These are phyloP conservation scores for Oplegnathus fasciatus DNA, from an alignment of 2,113 vertebrate genomes.

Conservation along the genomic window DNA sequence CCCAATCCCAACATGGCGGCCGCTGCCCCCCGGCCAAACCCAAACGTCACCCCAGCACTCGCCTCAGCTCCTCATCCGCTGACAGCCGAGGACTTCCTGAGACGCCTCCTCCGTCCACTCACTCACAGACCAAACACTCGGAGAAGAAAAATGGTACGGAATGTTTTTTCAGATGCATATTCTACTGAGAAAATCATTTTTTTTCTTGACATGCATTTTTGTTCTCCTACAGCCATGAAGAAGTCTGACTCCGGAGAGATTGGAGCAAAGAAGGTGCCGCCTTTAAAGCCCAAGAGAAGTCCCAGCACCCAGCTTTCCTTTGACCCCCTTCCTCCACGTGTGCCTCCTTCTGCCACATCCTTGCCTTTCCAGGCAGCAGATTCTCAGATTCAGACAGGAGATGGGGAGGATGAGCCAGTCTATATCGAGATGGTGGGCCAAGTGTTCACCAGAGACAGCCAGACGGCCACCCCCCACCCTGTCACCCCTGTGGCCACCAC, in stretches of 20 bases:
- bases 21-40: constrained; percentile 91
- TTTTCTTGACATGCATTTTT: constrained; percentile 39
- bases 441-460: constrained; percentile 87
- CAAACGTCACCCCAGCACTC: constrained; percentile 92
- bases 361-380: constrained; percentile 78
- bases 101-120: constrained; percentile 69
- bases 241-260: constrained; percentile 88
- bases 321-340: constrained; percentile 77
- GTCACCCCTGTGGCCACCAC: constrained; percentile 83
- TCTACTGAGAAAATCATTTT: background rate
- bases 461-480: constrained; percentile 82
- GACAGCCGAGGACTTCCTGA: constrained; percentile 76
- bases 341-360: constrained; percentile 78
- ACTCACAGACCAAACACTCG: constrained; percentile 80
- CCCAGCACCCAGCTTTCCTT: constrained; percentile 93
- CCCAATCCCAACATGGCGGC: constrained; percentile 79
- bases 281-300: constrained; percentile 91
- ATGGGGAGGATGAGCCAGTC: constrained; percentile 90
- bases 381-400: constrained; percentile 73
- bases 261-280: constrained; percentile 88
- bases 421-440: constrained; percentile 96
- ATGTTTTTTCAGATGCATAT: background rate
- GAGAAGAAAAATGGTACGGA: constrained; percentile 85
- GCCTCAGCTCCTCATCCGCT: constrained; percentile 87
- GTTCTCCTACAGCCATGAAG: constrained; percentile 82